Percentiles rank a stretch among this genome's conserved stretches.
Evolutionary conservation across 2,888 invertebrate genomes (phyloP).

Genomic region (Altica lythri): DNA sequence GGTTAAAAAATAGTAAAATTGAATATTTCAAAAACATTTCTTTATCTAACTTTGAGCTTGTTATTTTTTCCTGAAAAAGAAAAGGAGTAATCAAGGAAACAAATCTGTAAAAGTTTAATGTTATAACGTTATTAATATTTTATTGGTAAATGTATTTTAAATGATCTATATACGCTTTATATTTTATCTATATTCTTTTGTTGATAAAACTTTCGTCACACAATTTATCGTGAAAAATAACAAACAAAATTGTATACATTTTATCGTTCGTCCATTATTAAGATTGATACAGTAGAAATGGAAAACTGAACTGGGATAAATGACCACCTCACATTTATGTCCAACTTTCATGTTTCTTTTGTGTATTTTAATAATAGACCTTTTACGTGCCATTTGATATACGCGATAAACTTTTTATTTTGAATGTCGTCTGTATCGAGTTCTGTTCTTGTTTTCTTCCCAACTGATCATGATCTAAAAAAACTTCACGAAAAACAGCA

Average conservation of each 20-base stretch:
- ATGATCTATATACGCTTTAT: background rate
- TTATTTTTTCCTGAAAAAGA: too few relatives aligned
- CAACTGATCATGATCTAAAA: conserved; percentile 17
- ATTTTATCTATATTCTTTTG: conserved; percentile 1
- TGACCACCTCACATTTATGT: conserved; percentile 29
- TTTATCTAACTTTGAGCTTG: too few relatives aligned
- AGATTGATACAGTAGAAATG: conserved; percentile 28
- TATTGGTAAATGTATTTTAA: too few relatives aligned
- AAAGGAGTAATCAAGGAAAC: too few relatives aligned
- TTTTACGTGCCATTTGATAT: conserved; percentile 34
- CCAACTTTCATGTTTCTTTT: conserved; percentile 28
- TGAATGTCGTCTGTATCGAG: conserved; percentile 14
- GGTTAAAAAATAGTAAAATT: too few relatives aligned
- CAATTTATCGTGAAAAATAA: background rate
- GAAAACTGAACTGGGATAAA: conserved; percentile 27
- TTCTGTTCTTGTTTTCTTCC: conserved; percentile 20
- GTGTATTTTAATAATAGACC: conserved; percentile 34
- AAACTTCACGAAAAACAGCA: conserved; percentile 15
- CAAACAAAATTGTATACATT: conserved; percentile 14
- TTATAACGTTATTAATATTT: too few relatives aligned
- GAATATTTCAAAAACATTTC: too few relatives aligned
- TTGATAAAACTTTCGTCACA: conserved; percentile 1
- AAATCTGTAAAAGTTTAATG: too few relatives aligned
- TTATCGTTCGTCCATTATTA: conserved; percentile 25
- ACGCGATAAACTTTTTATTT: conserved; percentile 32